Base-by-base conservation (phyloP, 2,113 vertebrate species). In the Caloenas nicobarica region DNA sequence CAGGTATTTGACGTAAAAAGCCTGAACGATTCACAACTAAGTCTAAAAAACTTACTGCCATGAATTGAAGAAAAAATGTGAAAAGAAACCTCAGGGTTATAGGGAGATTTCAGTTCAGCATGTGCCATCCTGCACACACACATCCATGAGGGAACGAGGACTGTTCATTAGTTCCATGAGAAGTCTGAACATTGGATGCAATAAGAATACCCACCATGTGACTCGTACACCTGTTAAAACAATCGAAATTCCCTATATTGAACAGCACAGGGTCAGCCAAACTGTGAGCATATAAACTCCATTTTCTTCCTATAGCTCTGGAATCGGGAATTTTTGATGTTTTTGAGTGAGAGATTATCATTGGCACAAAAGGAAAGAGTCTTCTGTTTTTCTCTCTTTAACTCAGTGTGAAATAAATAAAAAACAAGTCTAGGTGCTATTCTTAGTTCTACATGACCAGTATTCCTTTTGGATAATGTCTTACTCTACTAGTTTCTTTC, bases 81-180 rank as follows among this genome's bases (percentile, higher is more conserved):
- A 51, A 68, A 23, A 60, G 42, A 81, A 56, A 22, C 16, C 25
- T 42, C 2, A 1, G 34, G 40, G 62, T 22, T 70, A 2, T 0
- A 1, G 38, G 48, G 11, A 51, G 40, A 24, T 24, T 31, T 25
- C 57, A 71, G 71, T 28, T 34, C 40, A 8, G 50, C 2, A 1
- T 2, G 1, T 24, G 65, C 57, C 0, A 1, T 8, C 15, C 57
- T 28, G 53, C 53, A 26, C 10, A 2, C 10, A 5, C 50, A 44
- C 23, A 9, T 12, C 7, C 1, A 46, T 0, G 16, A 34, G 36
- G 31, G 17, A 51, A 33, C 2, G 4, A 17, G 22, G 24, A 2
- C 15, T 12, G 31, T 4, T n/a, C 11, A 1, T 8, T 3, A 14
- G 40, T 5, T 38, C 0, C 1, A 34, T 2, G 13, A 50, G 31